Percentiles rank a stretch among this genome's conserved stretches.
Evolutionary conservation across 1,140 invertebrate genomes (phyloP).

Genomic region (Papilio xuthus): DNA sequence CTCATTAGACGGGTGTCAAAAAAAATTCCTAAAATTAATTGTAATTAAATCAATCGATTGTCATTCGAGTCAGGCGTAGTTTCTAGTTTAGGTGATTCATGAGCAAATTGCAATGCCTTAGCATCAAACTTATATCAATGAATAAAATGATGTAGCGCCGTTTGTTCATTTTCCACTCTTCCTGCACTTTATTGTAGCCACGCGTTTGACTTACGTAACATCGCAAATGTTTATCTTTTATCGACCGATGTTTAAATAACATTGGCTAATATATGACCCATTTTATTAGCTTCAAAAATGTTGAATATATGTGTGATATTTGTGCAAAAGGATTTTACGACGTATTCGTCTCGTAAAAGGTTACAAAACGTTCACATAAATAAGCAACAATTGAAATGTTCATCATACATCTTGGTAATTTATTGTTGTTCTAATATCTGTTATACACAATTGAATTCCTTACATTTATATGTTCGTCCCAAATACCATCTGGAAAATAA

Average conservation of each 20-base stretch:
- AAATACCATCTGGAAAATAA: slow-evolving; percentile 32
- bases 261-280: neutral
- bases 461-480: slow-evolving; percentile 18
- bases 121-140: neutral
- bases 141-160: neutral
- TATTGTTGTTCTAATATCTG: neutral
- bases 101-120: neutral
- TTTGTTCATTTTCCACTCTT: neutral
- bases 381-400: neutral
- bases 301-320: slow-evolving; percentile 1
- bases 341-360: neutral
- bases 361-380: neutral
- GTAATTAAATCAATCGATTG: neutral
- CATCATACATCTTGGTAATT: neutral
- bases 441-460: neutral
- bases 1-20: neutral
- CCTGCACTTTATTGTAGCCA: slow-evolving; percentile 17
- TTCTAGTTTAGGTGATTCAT: neutral
- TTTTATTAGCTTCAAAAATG: neutral
- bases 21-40: neutral
- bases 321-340: neutral
- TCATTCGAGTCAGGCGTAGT: neutral
- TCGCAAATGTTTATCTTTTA: slow-evolving; percentile 4
- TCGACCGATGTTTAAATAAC: neutral
- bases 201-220: neutral